Conservation (phyloP, 2,113 vertebrate genomes). For the Cnemophilus loriae region DNA sequence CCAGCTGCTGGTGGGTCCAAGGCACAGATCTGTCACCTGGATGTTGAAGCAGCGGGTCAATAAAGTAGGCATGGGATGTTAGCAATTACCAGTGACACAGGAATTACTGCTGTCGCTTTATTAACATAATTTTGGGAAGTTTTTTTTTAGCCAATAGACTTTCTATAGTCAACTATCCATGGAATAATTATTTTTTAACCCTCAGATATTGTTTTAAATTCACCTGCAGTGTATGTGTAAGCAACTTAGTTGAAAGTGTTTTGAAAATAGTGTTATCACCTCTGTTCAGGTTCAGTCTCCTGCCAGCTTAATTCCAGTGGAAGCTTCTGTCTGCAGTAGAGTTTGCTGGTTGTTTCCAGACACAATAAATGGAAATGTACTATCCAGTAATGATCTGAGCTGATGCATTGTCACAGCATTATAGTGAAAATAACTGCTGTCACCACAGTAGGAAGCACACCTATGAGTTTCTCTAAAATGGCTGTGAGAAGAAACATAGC, state of each 20-base stretch:
- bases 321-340: not conserved
- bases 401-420: not conserved
- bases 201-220: not conserved
- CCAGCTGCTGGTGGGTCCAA: not conserved
- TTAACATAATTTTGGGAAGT: not conserved
- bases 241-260: not conserved
- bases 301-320: not conserved
- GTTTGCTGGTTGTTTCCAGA: not conserved
- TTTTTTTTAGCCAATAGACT: not conserved
- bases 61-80: not conserved
- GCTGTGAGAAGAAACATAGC: not conserved
- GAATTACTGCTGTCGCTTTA: not conserved
- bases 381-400: not conserved
- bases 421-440: not conserved
- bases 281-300: not conserved
- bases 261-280: not conserved
- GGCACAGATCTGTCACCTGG: not conserved
- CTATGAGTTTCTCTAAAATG: not conserved
- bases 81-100: not conserved
- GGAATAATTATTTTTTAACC: not conserved
- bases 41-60: fast-evolving
- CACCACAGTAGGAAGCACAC: not conserved
- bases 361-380: not conserved
- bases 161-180: not conserved
- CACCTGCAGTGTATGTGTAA: not conserved